Conservation (phyloP, 2,797 vertebrate genomes). For the Petrocephalus schoutedeni region DNA sequence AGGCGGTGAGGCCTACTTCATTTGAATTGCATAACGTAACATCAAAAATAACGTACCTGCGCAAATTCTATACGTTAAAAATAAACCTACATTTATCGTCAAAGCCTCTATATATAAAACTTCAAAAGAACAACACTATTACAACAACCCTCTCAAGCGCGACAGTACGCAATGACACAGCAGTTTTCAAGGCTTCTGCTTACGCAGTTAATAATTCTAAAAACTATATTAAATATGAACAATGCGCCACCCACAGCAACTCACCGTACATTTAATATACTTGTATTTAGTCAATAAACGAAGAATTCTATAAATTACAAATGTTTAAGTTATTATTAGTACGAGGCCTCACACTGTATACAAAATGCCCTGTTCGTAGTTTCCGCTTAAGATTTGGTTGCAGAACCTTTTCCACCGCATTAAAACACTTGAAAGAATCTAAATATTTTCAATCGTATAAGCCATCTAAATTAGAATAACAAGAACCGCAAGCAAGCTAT, state of each 20-base stretch:
- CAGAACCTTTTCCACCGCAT: not conserved
- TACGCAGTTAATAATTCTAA: not conserved
- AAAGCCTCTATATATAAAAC: not conserved
- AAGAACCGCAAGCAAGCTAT: not conserved
- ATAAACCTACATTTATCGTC: not conserved
- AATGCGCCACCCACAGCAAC: not conserved
- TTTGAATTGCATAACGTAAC: not conserved
- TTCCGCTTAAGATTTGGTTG: not conserved
- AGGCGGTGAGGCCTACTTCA: conserved; percentile 9
- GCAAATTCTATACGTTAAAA: not conserved
- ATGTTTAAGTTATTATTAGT: not conserved
- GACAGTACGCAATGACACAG: conserved; percentile 54
- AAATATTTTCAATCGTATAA: not conserved
- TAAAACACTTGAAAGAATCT: not conserved
- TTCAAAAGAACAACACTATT: not conserved
- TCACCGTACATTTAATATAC: not conserved
- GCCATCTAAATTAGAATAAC: not conserved
- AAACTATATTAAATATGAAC: not conserved
- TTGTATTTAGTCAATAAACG: not conserved
- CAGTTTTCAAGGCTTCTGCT: conserved; percentile 36
- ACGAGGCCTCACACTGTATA: not conserved
- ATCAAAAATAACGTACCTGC: not conserved
- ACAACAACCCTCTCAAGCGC: not conserved
- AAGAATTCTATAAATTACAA: not conserved
- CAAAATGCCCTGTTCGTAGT: not conserved